Evolutionary conservation across 2,888 invertebrate genomes (phyloP), one percentile per base, ranked within the genome.

Genomic region (Drosophila recens): DNA sequence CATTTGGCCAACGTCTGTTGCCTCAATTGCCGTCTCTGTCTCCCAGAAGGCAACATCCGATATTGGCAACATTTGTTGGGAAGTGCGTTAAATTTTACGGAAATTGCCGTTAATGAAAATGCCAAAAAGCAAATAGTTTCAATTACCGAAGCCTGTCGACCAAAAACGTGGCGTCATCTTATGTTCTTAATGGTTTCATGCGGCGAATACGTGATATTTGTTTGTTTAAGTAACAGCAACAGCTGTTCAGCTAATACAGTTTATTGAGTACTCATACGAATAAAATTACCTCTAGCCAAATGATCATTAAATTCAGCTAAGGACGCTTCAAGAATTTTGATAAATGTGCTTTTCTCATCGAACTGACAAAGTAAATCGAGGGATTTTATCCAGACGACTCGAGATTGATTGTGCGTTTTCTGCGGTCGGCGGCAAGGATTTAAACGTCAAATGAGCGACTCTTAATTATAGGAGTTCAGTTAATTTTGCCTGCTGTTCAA

Each of bases 21-120:
- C 61, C 48, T 48, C 34, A 42, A 8, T 33, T 4, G 13, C 17
- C n/a, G 17, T n/a, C 38, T 10, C n/a, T 10, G 30, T 11, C 17
- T 20, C 13, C 9, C 43, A 6, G 23, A 15, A 51, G 15, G 27
- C 43, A 46, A 46, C 57, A 53, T 61, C 57, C 67, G 57, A 15
- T 27, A 62, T 27, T 75, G 86, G 85, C 86, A 82, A 67, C 88
- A 87, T 72, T 89, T 87, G 90, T 66, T 54, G 58, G 77, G 65
- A 85, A 85, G 82, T 89, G 72, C 82, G 83, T 86, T 76, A 75
- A 87, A 82, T 80, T 87, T 80, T 54, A 75, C 71, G 90, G 71
- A 80, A 88, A 88, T 87, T 77, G 72, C 43, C 80, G 63, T 80
- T 90, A 75, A 88, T 78, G 88, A 85, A 84, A 85, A 89, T 77